Conservation (phyloP, 2,888 invertebrate species). For the Odiellus spinosus region DNA sequence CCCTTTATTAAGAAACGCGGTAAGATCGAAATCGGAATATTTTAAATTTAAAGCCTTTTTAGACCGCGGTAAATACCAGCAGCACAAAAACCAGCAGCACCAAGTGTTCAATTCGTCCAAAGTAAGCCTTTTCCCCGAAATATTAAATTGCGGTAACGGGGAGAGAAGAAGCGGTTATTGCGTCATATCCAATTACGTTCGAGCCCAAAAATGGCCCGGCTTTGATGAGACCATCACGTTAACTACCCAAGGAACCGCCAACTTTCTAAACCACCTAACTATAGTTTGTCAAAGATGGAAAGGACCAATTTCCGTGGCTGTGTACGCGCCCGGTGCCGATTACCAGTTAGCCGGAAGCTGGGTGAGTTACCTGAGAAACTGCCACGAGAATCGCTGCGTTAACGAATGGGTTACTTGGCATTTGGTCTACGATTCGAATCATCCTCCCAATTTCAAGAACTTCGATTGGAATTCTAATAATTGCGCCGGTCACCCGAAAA, state of each 20-base stretch:
- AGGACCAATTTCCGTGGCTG: conserved; percentile 50
- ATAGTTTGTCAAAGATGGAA: conserved; percentile 52
- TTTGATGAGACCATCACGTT: conserved; percentile 38
- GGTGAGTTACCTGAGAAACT: conserved; percentile 46
- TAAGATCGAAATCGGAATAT: no score
- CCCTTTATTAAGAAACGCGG: no score
- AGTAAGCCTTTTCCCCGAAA: no score
- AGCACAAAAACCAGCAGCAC: no score
- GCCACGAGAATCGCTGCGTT: conserved; percentile 48
- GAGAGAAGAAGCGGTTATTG: background rate
- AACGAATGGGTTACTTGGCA: conserved; percentile 71
- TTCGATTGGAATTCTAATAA: background rate
- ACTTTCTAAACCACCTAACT: conserved; percentile 48
- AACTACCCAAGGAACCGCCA: conserved; percentile 53
- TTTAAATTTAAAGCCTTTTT: no score
- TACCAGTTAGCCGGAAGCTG: conserved; percentile 44
- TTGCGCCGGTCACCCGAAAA: background rate
- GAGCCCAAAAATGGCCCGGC: background rate
- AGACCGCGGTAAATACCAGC: no score
- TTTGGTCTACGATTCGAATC: conserved; percentile 64
- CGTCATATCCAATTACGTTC: background rate
- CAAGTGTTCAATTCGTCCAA: no score
- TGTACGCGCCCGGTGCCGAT: conserved; percentile 50
- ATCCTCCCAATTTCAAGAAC: background rate
- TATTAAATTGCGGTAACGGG: background rate